phyloP scores from a whole-genome alignment of 2,797 vertebrate genomes.

The Saxicola maurus region DNA sequence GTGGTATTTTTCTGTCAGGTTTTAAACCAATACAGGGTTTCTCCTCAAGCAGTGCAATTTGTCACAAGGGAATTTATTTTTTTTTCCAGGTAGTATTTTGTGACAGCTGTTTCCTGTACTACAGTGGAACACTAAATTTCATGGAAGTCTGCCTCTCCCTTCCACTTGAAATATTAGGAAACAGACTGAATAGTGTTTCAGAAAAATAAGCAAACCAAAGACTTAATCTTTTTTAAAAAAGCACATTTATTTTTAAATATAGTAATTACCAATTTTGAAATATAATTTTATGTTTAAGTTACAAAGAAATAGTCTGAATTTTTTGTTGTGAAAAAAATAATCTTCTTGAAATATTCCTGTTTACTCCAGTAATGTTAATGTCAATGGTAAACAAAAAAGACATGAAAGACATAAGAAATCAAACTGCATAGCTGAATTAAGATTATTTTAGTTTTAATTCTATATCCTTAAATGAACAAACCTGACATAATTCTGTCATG shows the following conservation, averaged over 20 bases:
- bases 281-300: neutral
- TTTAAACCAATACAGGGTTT: slow-evolving; percentile 27
- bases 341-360: neutral
- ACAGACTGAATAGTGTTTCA: neutral
- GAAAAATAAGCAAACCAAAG: neutral
- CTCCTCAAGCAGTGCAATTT: neutral
- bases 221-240: neutral
- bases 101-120: neutral
- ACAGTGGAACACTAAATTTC: neutral
- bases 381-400: neutral
- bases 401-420: neutral
- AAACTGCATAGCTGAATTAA: neutral
- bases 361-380: neutral
- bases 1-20: slow-evolving; percentile 16
- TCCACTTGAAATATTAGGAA: neutral
- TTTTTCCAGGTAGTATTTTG: neutral
- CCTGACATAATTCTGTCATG: neutral
- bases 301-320: neutral
- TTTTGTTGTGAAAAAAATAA: neutral
- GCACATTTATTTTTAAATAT: neutral
- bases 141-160: neutral
- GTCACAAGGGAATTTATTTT: neutral
- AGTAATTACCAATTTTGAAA: neutral
- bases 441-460: neutral
- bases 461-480: neutral